Conservation (phyloP, 1,140 invertebrate species). For the Drosophila carrolli region DNA sequence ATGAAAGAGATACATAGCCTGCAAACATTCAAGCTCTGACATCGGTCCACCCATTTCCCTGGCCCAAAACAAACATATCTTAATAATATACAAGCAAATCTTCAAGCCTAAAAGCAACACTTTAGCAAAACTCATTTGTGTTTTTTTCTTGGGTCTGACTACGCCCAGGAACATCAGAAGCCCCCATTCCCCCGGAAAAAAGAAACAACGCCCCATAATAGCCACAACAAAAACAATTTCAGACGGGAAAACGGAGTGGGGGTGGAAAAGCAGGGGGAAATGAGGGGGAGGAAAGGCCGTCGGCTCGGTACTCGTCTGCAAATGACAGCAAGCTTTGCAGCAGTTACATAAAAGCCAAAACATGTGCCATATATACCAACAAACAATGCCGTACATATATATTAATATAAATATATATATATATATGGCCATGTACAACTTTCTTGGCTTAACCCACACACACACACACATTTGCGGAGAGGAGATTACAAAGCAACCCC, state of each 20-base stretch:
- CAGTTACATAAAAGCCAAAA: slow-evolving; percentile 78
- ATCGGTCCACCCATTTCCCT: background rate
- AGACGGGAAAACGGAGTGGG: slow-evolving; percentile 20
- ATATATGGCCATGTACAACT: slow-evolving; percentile 43
- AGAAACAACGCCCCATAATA: slow-evolving; percentile 78
- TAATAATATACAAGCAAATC: slow-evolving; percentile 21
- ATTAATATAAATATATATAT: slow-evolving; percentile 36
- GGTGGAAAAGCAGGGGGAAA: background rate
- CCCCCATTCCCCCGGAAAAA: slow-evolving; percentile 11
- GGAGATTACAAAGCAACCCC: slow-evolving; percentile 79
- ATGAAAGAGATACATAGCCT: background rate
- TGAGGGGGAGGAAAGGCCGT: slow-evolving; percentile 44
- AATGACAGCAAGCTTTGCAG: slow-evolving; percentile 78
- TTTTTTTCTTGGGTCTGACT: slow-evolving; percentile 29
- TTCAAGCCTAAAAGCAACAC: slow-evolving; percentile 32
- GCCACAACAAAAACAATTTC: slow-evolving; percentile 41
- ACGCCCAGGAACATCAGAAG: slow-evolving; percentile 54
- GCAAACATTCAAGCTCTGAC: background rate
- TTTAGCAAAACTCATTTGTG: slow-evolving; percentile 64
- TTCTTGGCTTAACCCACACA: slow-evolving; percentile 75
- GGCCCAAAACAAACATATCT: slow-evolving; percentile 26
- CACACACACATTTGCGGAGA: slow-evolving; percentile 23
- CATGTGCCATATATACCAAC: slow-evolving; percentile 62
- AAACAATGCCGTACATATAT: slow-evolving; percentile 35
- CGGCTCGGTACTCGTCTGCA: slow-evolving; percentile 71